Percentiles rank a stretch among this genome's conserved stretches.
phyloP scores from a whole-genome alignment of 2,797 vertebrate genomes.

The Toxotes lorentzi region DNA sequence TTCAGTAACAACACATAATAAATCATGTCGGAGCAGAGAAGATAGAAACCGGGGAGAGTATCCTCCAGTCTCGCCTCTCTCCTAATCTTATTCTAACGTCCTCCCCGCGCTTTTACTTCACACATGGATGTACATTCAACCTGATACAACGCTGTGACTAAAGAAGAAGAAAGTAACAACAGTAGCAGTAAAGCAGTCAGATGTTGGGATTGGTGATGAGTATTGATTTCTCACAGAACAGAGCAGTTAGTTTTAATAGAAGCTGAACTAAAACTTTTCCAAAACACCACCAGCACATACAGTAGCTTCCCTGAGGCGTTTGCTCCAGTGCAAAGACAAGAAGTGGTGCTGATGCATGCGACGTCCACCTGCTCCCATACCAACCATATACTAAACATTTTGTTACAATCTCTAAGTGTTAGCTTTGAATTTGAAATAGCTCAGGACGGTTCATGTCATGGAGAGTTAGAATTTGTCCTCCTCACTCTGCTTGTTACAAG shows the following conservation, averaged over 20 bases:
- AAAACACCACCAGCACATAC: neutral
- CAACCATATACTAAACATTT: no score
- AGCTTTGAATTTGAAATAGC: no score
- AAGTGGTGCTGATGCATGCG: no score
- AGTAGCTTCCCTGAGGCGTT: neutral
- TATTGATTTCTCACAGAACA: neutral
- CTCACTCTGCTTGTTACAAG: neutral
- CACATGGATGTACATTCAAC: neutral
- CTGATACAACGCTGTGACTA: neutral
- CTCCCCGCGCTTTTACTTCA: neutral
- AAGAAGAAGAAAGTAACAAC: neutral
- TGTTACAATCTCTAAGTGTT: no score
- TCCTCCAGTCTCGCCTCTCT: neutral
- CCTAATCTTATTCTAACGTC: constrained; percentile 1
- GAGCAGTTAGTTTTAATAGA: neutral
- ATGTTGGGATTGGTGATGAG: neutral
- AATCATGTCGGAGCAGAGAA: constrained; percentile 42
- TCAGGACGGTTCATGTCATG: neutral
- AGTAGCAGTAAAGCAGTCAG: neutral
- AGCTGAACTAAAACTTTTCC: neutral
- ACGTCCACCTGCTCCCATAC: no score
- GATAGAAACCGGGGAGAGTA: constrained; percentile 3
- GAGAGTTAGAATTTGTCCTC: neutral
- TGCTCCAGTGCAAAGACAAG: no score
- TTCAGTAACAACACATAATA: constrained; percentile 49